Evolutionary conservation across 2,888 invertebrate genomes (phyloP), one percentile per base, ranked within the genome.

Genomic region (Linnaemya tessellans): DNA sequence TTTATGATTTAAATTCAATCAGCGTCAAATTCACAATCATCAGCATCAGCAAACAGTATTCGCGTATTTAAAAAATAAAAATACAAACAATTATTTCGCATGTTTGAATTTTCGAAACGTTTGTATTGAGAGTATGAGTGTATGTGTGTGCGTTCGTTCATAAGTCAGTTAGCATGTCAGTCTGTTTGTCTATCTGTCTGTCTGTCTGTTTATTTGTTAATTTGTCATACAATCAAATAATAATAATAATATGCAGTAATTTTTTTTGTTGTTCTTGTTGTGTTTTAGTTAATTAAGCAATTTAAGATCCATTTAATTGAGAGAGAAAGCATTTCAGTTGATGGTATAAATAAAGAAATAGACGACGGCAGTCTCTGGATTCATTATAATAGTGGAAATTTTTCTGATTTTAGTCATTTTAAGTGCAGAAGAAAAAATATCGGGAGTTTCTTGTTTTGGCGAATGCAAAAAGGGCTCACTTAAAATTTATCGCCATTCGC

Each of bases 281-380:
- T 68, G 41, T 68, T 68, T 77, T 79, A 79, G 68, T 81, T 85
- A 85, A 85, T 85, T 85, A 81, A 85, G 70, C 74, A 85, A 81
- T 84, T 84, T 79, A 84, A 79, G 74, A 81, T 74, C 68, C 64
- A 81, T 81, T 79, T 70, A 85, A 81, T 81, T 81, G 74, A 81
- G 81, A 85, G 84, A 81, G 65, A 81, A 85, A 85, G 58, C 78
- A 81, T 74, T 81, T 81, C 43, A 54, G 43, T 79, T 81, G n/a
- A 62, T 2, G 41, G 0, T 30, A 43, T 49, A 73, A 73, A 73
- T 25, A 54, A 38, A 62, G 1, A 18, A 3, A 49, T 20, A 25
- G 58, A 73, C 58, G 58, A 74, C 71, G 65, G 11, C 8, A 9
- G 43, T 51, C 13, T 35, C 3, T 9, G 35, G 13, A 46, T 30